Base-by-base conservation (phyloP, 2,113 vertebrate species). In the Phalacrocorax carbo region DNA sequence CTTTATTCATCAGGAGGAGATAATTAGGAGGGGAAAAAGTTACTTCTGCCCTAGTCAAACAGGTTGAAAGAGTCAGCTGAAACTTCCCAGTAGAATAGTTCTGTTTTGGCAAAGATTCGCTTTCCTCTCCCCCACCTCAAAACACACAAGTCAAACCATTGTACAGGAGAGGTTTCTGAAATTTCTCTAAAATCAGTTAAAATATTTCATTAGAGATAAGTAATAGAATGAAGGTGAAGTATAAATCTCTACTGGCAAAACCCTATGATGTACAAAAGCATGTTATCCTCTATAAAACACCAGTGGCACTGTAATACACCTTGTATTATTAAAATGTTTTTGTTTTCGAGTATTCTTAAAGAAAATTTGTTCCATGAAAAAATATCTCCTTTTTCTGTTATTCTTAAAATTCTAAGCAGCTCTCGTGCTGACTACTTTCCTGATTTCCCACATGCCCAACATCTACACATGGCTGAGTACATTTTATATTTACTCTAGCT, bases 361-460 rank as follows among this genome's bases (percentile, higher is more conserved):
- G 1, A 57, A 82, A 19, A 0, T 9, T 46, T 58, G 5, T 26
- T 48, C 5, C 8, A 42, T 25, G 0, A 54, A 40, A 69, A 51
- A 19, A 10, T 2, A 1, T 40, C 5, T 75, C 14, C 11, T 0
- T 44, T 32, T 83, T 60, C 32, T 55, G 5, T 51, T 79, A 61
- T 25, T 61, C 9, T 12, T 27, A 90, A 60, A 78, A 82, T 14
- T 46, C 10, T 51, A 22, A 65, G 2, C 5, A 73, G 16, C 13
- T 70, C 4, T 36, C 64, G 13, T 5, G 4, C 17, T 25, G n/a
- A 46, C 17, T 3, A 0, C 7, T 26, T 51, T 60, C 46, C 52
- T 4, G 5, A 20, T 75, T 73, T 75, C 32, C 30, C 44, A 52
- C 6, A 6, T 38, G 3, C 9, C 13, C 18, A 66, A 23, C 6